Percentiles rank a stretch among this genome's conserved stretches.
Conservation (phyloP, 2,113 vertebrate species). For the Zosterops borbonicus region DNA sequence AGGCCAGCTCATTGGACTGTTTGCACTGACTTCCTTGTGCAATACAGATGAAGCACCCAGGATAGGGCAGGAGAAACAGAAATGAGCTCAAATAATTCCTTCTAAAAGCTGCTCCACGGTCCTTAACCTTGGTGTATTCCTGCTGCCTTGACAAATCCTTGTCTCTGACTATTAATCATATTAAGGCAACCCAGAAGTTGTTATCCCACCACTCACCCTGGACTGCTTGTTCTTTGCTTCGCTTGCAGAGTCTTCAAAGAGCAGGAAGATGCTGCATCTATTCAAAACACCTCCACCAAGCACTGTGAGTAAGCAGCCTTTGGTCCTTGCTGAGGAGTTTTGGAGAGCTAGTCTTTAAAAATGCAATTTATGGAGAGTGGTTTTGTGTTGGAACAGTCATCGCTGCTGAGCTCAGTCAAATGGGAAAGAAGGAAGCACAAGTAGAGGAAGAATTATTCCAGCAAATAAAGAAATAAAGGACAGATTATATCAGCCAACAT, state of each 20-base stretch:
- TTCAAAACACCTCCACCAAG: neutral
- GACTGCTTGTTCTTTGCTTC: neutral
- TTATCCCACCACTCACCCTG: neutral
- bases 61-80: neutral
- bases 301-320: conserved; percentile 22
- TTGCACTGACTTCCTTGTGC: neutral
- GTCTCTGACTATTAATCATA: neutral
- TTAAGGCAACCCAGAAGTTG: neutral
- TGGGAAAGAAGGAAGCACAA: neutral
- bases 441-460: neutral
- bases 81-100: neutral
- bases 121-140: neutral
- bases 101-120: neutral
- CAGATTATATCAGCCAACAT: neutral
- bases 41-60: neutral
- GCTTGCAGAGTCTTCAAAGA: neutral
- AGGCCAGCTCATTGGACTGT: neutral
- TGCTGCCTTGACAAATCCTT: neutral
- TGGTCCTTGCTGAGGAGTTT: neutral
- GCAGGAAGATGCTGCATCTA: neutral
- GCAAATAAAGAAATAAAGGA: neutral
- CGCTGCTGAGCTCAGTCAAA: neutral
- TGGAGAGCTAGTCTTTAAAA: neutral
- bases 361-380: neutral
- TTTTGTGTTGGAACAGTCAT: neutral